Percentiles rank a stretch among this genome's conserved stretches.
Evolutionary conservation across 2,797 vertebrate species (phyloP).

Genomic region (Acropternis orthonyx): DNA sequence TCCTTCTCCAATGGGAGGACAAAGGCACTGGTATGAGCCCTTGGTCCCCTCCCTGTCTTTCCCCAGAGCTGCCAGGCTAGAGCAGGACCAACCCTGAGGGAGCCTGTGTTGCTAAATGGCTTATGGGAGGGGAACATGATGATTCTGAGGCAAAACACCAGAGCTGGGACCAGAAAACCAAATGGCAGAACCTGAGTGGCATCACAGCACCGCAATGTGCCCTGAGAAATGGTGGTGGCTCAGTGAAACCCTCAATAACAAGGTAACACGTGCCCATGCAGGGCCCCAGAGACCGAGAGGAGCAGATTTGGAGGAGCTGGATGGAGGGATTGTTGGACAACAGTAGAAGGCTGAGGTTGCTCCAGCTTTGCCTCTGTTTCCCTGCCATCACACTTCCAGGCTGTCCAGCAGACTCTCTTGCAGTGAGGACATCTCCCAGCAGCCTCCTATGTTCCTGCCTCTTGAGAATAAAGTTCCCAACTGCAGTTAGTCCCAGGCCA

Average conservation of each 20-base stretch:
- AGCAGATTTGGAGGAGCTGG: neutral
- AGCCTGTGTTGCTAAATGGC: neutral
- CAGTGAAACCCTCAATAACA: accelerated
- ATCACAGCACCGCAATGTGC: accelerated
- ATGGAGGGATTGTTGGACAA: neutral
- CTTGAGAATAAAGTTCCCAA: neutral
- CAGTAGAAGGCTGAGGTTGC: neutral
- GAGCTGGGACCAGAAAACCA: neutral
- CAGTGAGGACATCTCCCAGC: neutral
- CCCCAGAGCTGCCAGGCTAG: neutral
- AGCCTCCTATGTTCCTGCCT: accelerated
- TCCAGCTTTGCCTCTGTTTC: accelerated
- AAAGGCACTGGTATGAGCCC: neutral
- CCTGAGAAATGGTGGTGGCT: accelerated
- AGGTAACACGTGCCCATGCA: accelerated
- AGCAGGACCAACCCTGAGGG: accelerated
- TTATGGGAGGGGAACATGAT: neutral
- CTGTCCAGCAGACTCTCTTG: neutral
- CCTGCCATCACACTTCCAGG: neutral
- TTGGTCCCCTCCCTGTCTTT: neutral
- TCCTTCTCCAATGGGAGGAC: neutral
- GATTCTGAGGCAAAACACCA: accelerated
- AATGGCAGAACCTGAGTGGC: neutral
- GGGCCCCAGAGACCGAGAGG: accelerated
- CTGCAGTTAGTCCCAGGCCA: neutral